phyloP scores from a whole-genome alignment of 2,113 vertebrate species.

The Montifringilla adamsi region DNA sequence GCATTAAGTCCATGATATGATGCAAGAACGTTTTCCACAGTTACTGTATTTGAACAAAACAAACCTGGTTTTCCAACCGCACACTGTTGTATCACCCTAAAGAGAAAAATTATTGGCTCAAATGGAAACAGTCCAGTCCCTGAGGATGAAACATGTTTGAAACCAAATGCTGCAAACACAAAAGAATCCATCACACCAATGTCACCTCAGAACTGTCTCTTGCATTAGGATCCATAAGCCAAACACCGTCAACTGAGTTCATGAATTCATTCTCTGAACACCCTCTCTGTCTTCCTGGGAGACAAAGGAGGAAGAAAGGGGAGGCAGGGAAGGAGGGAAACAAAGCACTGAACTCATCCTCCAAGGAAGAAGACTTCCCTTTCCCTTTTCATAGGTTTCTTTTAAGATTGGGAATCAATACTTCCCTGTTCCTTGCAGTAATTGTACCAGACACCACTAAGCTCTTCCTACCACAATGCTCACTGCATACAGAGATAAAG shows the following conservation, averaged over 20 bases:
- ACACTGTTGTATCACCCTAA: rapidly evolving
- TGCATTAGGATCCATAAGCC: background rate
- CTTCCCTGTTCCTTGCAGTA: background rate
- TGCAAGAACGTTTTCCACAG: background rate
- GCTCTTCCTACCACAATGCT: background rate
- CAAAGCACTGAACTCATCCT: background rate
- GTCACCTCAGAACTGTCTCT: background rate
- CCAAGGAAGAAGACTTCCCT: background rate
- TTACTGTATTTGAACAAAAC: background rate
- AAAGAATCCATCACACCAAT: background rate
- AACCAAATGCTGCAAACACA: background rate
- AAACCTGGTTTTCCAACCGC: background rate
- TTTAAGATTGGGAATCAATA: background rate
- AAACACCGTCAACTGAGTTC: background rate
- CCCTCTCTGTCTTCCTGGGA: background rate
- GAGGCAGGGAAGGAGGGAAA: background rate
- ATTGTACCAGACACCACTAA: background rate
- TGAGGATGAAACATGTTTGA: background rate
- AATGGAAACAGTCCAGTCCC: background rate
- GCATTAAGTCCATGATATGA: background rate
- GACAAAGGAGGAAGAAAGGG: background rate
- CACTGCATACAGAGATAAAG: background rate
- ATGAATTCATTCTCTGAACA: background rate
- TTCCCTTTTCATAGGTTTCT: background rate
- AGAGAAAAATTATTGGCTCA: background rate